Evolutionary conservation across 1,140 invertebrate species (phyloP).

Genomic region (Popillia japonica): DNA sequence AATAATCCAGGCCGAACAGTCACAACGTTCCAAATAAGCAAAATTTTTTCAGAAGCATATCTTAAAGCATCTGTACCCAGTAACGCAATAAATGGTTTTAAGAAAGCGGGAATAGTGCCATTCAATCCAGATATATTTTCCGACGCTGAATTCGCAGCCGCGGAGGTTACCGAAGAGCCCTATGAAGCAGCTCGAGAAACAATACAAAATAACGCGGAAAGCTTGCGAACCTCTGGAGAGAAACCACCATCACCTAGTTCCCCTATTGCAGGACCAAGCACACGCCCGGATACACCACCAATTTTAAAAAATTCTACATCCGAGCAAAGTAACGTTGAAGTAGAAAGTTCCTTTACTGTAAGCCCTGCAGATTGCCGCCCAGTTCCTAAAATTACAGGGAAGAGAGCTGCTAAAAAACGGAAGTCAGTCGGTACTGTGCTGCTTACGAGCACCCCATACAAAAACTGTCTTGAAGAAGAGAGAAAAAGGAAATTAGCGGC

Average conservation of each 20-base stretch:
- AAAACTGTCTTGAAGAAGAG: neutral
- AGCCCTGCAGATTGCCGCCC: neutral
- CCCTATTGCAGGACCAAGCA: neutral
- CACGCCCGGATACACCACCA: neutral
- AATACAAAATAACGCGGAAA: neutral
- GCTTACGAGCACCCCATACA: neutral
- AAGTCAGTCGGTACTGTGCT: neutral
- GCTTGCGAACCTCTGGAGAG: neutral
- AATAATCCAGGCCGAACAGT: constrained; percentile 39
- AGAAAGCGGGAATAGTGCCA: constrained; percentile 25
- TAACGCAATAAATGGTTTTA: constrained; percentile 31
- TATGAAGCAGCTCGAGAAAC: neutral
- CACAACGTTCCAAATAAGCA: constrained; percentile 37
- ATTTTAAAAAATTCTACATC: no score
- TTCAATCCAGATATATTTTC: constrained; percentile 24
- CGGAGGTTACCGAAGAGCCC: constrained; percentile 2
- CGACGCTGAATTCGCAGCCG: constrained; percentile 30
- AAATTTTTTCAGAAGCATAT: constrained; percentile 43
- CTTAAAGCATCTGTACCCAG: constrained; percentile 11
- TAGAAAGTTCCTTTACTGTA: no score
- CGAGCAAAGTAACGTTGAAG: no score
- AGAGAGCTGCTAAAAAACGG: neutral
- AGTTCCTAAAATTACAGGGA: neutral
- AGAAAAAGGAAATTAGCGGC: neutral
- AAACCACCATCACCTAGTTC: neutral